Evolutionary conservation across 2,888 invertebrate genomes (phyloP), one percentile per base, ranked within the genome.

Genomic region (Synanthedon formicaeformis): DNA sequence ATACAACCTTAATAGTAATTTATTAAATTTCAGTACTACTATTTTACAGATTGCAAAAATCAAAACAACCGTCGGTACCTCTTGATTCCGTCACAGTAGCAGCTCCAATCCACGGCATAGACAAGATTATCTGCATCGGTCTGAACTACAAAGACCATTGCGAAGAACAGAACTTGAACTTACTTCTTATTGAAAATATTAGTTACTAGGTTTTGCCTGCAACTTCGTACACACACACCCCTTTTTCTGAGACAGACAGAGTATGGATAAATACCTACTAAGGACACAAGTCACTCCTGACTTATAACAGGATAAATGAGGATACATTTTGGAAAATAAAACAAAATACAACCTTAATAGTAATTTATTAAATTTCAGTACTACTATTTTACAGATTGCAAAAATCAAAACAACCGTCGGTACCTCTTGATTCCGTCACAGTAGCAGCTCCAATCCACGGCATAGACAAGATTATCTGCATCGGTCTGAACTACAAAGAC

Each of bases 131-230:
- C 0, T 96, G 96, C 67, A 91, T 96, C 12, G 96, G 95, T 0
- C 87, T 96, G 55, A 97, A 97, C 77, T 97, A 97, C 77, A 72
- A 84, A 53, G 96, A 96, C 48, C 96, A 96, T 66, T 96, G 96
- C 64, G 88, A 90, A 52, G 96, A 97, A 69, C 95, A 96, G 71
- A 92, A 94, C 16, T 71, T 92, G 13, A 89, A n/a, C n/a, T n/a
- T n/a, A n/a, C n/a, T n/a, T n/a, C n/a, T n/a, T n/a, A n/a, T n/a
- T n/a, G n/a, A n/a, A n/a, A n/a, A n/a, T n/a, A n/a, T n/a, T n/a
- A n/a, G n/a, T n/a, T n/a, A n/a, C n/a, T n/a, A n/a, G n/a, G n/a
- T n/a, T n/a, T n/a, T n/a, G n/a, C n/a, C n/a, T n/a, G n/a, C n/a
- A n/a, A n/a, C n/a, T n/a, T n/a, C n/a, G n/a, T n/a, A n/a, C n/a